Conservation (phyloP, 2,113 vertebrate genomes). For the Terrapene triunguis region DNA sequence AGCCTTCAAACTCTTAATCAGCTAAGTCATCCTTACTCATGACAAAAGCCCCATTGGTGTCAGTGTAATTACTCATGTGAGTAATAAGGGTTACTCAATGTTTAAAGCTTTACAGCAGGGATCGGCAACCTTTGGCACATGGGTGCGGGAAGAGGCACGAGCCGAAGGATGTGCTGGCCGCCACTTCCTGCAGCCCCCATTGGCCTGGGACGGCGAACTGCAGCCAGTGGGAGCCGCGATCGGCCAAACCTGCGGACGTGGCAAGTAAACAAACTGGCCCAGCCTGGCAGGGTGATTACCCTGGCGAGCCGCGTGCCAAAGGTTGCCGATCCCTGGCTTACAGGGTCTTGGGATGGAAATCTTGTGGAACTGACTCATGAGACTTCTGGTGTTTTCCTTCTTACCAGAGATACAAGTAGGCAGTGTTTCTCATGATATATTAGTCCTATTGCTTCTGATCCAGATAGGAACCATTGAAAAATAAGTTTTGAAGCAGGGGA, state of each 20-base stretch:
- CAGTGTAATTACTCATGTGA: slow-evolving; percentile 5
- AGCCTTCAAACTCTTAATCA: not conserved
- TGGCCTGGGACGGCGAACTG: no score
- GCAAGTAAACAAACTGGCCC: no score
- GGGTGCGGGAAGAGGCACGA: no score
- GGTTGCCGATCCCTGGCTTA: not conserved
- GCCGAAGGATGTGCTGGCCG: no score
- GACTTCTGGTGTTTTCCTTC: not conserved
- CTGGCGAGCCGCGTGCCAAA: no score
- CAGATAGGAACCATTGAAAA: not conserved
- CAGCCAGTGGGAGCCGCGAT: no score
- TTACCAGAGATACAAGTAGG: not conserved
- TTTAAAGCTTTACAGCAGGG: not conserved
- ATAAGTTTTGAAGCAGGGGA: not conserved
- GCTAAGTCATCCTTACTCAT: not conserved
- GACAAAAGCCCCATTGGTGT: not conserved
- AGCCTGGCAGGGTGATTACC: no score
- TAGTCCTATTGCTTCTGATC: not conserved
- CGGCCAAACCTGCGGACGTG: no score
- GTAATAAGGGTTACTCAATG: not conserved
- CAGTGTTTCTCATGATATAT: not conserved
- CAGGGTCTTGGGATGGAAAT: not conserved
- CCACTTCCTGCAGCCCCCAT: no score
- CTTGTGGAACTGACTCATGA: not conserved
- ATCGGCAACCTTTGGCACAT: no score